Evolutionary conservation across 1,140 invertebrate species (phyloP), one percentile per base, ranked within the genome.

Genomic region (Condylostylus longicornis): DNA sequence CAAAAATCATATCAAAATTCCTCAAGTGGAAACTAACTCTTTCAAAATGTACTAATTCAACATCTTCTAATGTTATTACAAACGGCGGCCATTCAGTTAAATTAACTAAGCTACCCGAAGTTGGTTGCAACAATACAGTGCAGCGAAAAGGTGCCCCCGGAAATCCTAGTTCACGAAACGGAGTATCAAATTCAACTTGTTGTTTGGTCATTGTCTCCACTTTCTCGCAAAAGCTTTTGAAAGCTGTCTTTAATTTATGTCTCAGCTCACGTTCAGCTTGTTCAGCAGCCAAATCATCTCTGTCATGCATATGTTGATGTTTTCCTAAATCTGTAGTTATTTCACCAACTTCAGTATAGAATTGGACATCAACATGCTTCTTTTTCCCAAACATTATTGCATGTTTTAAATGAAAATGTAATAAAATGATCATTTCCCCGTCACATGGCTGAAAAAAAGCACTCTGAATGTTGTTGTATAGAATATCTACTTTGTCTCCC

Each of bases 1-100:
- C 85, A 59, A 98, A 98, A 18, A 98, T 86, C 90, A 98, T 98
- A 64, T 99, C 96, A 61, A 99, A 99, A 62, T 98, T 98, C 63
- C 97, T 96, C 40, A 98, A 66, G 55, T 97, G 90, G 60, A 98
- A 98, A 54, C 93, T 88, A 4, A 99, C 95, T 63, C 96, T 71
- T 64, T 99, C 96, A 67, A 99, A 99, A 60, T 98, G 94, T 1
- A 99, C 93, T 37, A 98, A 59, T 62, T 99, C 94, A 2, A 97
- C 82, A 54, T 98, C 93, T 65, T 98, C 94, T 14, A 99, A 65
- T 0, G 93, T 90, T 23, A 98, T 91, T 10, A 98, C 93, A 67
- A 98, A 97, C 49, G 94, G 93, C 27, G 95, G 96, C 93, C 93
- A 98, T 70, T 98, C 95, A 0, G 89, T 96, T 1, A 99, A 72